Base-by-base conservation (phyloP, 1,140 invertebrate genomes). In the Chrysoperla carnea region DNA sequence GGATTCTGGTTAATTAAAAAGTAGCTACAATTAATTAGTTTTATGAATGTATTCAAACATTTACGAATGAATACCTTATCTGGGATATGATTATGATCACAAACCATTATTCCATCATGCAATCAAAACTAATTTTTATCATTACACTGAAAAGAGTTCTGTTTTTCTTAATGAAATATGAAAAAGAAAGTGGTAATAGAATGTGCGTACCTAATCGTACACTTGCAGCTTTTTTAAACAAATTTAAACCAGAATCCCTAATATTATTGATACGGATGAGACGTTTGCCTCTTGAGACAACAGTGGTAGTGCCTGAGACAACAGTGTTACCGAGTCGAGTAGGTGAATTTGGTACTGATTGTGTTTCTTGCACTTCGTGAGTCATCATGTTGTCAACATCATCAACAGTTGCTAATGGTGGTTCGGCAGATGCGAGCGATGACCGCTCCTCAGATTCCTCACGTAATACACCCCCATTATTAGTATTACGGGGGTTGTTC, bases 401-500 rank as follows among this genome's bases (percentile, higher is more conserved):
- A 36, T 8, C 9, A 28, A 9, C 14, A 29, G 35, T 37, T 45
- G 41, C 44, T 48, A 47, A 47, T 40, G 48, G 49, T 48, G 58
- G 59, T 61, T 68, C 61, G 62, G 57, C 63, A 52, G 48, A 40
- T 49, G 50, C 44, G 46, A 51, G 48, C 53, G 41, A 41, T 53
- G 52, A 46, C 56, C 57, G 55, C 54, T 51, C 12, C 12, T 40
- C 39, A 29, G 12, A 14, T 11, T 29, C 12, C 12, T 40, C 39
- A 23, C 39, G 6, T 29, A 29, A 15, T 57, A 61, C 61, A 51
- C 59, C 60, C 59, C 62, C 57, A 58, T 58, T 60, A 59, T 59
- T 58, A 60, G 61, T 57, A 60, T 62, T 57, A 51, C 64, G 61
- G 47, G 60, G 51, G 56, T 52, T 55, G 57, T 60, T 56, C 58